phyloP scores from a whole-genome alignment of 2,888 invertebrate genomes.

The Eumacrocentrus americanus region DNA sequence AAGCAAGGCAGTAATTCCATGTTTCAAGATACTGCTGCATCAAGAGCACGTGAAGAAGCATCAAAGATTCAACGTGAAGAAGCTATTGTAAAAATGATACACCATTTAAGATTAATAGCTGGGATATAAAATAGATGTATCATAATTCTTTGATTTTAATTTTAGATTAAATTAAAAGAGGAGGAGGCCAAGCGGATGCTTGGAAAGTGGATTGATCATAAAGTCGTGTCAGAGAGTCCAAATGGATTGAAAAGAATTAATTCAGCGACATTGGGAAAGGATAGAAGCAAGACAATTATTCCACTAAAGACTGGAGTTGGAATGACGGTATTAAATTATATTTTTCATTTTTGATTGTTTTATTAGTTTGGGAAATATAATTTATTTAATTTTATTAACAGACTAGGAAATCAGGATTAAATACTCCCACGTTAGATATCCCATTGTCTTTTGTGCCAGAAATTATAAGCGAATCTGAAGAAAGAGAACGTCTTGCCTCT shows the following conservation, averaged over 20 bases:
- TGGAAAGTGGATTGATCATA: slow-evolving; percentile 48
- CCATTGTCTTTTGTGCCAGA: slow-evolving; percentile 70
- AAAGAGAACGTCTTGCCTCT: slow-evolving; percentile 71
- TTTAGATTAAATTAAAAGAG: slow-evolving; percentile 41
- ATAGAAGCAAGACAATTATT: slow-evolving; percentile 61
- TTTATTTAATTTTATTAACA: slow-evolving; percentile 47
- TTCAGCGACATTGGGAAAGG: slow-evolving; percentile 61
- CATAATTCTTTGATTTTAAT: neutral
- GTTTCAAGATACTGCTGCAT: slow-evolving; percentile 78
- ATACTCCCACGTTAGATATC: slow-evolving; percentile 34
- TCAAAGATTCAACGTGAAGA: slow-evolving; percentile 74
- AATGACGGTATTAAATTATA: slow-evolving; percentile 64
- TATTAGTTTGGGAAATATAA: slow-evolving; percentile 40
- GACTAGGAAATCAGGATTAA: slow-evolving; percentile 39
- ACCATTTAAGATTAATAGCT: neutral
- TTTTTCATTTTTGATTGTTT: too few relatives aligned
- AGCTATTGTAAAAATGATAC: slow-evolving; percentile 63
- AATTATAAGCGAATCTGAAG: slow-evolving; percentile 73
- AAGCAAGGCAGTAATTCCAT: slow-evolving; percentile 77
- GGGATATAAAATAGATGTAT: neutral
- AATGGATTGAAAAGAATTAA: slow-evolving; percentile 29
- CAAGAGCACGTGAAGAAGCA: slow-evolving; percentile 78
- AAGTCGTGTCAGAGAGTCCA: slow-evolving; percentile 45
- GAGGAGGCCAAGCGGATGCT: slow-evolving; percentile 43
- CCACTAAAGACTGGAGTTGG: slow-evolving; percentile 45